Evolutionary conservation across 1,140 invertebrate species (phyloP), one percentile per base, ranked within the genome.

Genomic region (Heliconius nattereri): DNA sequence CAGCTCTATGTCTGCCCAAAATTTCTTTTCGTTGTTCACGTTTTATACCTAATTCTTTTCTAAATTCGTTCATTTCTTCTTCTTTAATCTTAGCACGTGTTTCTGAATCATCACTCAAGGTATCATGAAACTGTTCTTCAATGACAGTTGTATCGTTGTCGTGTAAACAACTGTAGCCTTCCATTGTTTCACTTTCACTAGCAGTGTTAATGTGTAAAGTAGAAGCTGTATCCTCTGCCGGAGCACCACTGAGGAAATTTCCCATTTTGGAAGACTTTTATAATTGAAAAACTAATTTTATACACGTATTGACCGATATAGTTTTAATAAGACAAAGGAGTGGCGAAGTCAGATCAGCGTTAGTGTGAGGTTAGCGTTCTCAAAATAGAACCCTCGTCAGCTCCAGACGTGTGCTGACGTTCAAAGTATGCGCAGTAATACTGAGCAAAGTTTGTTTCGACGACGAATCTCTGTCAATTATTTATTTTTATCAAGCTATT

Each of bases 1-100:
- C 96, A 26, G 94, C 92, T 77, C 95, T 95, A 81, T 96, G 95
- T 78, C 96, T 92, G 37, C 93, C 92, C 11, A 96, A 92, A 71
- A 96, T 95, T 81, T 95, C 93, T 85, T 91, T 95, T 82, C 96
- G 94, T 85, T 95, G 95, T 89, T 95, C 92, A 57, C 96, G 94
- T 87, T 96, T 96, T 11, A 93, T 84, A 26, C 89, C 93, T 52
- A 96, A 86, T 84, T 96, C 94, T 82, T 95, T 95, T 78, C 92
- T 95, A 81, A 96, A 96, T 78, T 96, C 95, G 72, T 94, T 92
- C 83, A 96, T 91, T 87, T 94, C 94, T 71, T 90, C 86, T 85
- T 93, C 92, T 83, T 87, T 91, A 32, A 81, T 85, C 78, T 86
- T 90, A 66, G 84, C 85, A 52, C 91, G 86, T 23, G 83, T 73